Evolutionary conservation across 1,140 invertebrate species (phyloP).

Genomic region (Anadara kagoshimensis): DNA sequence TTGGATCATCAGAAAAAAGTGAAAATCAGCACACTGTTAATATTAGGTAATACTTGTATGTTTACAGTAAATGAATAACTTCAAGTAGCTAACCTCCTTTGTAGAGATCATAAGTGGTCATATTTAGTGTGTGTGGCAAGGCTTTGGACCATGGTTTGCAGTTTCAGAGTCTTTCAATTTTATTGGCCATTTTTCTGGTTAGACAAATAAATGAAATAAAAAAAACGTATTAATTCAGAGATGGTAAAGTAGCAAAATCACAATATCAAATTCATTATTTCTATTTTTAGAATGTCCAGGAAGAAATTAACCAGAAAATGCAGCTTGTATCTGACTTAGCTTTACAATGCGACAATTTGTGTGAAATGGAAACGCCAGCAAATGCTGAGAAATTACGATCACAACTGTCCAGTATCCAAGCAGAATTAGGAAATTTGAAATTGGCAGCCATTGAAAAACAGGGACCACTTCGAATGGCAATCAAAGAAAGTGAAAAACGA

Average conservation of each 20-base stretch:
- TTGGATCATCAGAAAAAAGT: no score
- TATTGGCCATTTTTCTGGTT: no score
- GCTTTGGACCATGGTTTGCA: no score
- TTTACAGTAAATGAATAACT: no score
- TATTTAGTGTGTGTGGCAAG: neutral
- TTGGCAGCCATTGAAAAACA: conserved; percentile 62
- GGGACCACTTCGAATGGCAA: conserved; percentile 76
- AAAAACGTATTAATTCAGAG: no score
- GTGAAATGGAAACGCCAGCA: conserved; percentile 69
- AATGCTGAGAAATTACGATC: conserved; percentile 75
- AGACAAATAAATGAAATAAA: no score
- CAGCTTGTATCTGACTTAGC: conserved; percentile 78
- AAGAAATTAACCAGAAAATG: conserved; percentile 78
- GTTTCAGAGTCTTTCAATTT: no score
- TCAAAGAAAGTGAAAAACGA: conserved; percentile 76
- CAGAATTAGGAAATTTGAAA: conserved; percentile 73
- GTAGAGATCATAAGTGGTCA: neutral
- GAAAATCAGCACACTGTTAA: no score
- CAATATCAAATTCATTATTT: neutral
- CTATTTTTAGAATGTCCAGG: conserved; percentile 72
- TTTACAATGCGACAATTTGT: conserved; percentile 76
- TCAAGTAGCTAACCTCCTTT: no score
- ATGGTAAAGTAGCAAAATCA: neutral
- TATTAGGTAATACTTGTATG: no score
- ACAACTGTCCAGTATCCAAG: conserved; percentile 77